Base-by-base conservation (phyloP, 2,113 vertebrate genomes). In the Lagopus muta region DNA sequence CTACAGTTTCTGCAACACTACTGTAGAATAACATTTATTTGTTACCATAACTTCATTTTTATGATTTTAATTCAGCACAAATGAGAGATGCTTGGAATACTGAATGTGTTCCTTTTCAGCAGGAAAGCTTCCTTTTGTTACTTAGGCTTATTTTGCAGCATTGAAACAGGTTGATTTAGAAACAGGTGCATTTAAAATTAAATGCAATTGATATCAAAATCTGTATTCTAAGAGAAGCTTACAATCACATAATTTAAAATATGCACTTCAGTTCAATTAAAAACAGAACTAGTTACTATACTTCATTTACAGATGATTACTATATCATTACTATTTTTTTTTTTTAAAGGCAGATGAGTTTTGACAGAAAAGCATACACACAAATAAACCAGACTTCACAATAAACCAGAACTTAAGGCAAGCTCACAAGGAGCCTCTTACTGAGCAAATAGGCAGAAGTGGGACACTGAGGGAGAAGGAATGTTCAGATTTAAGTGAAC, bases 1-100 rank as follows among this genome's bases (percentile, higher is more conserved):
- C 97, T 65, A 98, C 88, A 90, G 98, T 94, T 36, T 97, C 91
- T 96, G 98, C 96, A 64, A 97, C 90, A 73, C 83, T 96, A 48
- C 99, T 99, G 91, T 13, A 95, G 55, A 62, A 92, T 67, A 93
- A 86, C 38, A 95, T 42, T 8, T 14, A 76, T 52, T 50, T 40
- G 24, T 81, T 36, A 94, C 4, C 76, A 92, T 7, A 5, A 47
- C 34, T 77, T 38, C 2, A 14, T 70, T 73, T 19, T 2, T 15
- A 75, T 52, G 11, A 16, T 87, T 43, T 43, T 21, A 48, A 15
- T 73, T 50, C 9, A 55, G 15, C 7, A 45, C 13, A 50, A 48
- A 67, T 14, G 25, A 69, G 36, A 45, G 64, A 10, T 6, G 2
- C 20, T 73, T 71, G 27, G 45, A 75, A 10, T 6, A 2, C 15